These are phyloP conservation scores for Aeoliscus strigatus DNA, from an alignment of 2,797 vertebrate species.

Conservation along the genomic window DNA sequence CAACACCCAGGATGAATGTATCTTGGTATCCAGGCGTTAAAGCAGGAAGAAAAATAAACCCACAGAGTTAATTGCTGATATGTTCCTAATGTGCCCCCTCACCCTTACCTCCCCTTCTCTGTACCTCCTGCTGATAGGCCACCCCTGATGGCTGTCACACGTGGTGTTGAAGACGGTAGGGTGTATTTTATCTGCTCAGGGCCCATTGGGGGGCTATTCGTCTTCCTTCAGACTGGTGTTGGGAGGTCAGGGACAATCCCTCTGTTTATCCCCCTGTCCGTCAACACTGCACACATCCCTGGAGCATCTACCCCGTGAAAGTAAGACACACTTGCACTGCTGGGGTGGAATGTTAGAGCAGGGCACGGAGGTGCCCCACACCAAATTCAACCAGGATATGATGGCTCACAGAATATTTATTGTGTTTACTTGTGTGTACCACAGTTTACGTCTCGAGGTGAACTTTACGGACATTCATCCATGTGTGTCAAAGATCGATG, in stretches of 20 bases:
- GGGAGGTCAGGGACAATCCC: constrained; percentile 72
- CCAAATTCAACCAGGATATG: too few relatives aligned
- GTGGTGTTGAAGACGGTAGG: constrained; percentile 75
- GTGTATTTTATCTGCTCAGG: constrained; percentile 79
- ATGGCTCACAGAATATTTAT: too few relatives aligned
- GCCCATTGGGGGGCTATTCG: constrained; percentile 69
- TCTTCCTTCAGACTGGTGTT: constrained; percentile 69
- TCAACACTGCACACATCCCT: constrained; percentile 68
- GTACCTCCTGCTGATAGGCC: constrained; percentile 74
- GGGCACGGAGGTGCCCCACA: constrained; percentile 29
- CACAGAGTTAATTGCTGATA: constrained; percentile 76
- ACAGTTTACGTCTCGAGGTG: too few relatives aligned
- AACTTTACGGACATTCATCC: too few relatives aligned
- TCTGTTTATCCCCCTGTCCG: constrained; percentile 74
- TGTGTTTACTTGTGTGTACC: too few relatives aligned
- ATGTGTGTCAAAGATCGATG: too few relatives aligned
- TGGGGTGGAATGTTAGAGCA: constrained; percentile 34
- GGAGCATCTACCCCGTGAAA: constrained; percentile 52
- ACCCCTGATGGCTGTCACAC: constrained; percentile 79
- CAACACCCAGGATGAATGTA: constrained; percentile 61
- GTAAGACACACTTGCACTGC: constrained; percentile 55
- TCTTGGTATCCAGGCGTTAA: constrained; percentile 66
- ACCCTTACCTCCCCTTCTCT: constrained; percentile 64
- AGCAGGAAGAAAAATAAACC: constrained; percentile 75
- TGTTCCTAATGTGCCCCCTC: constrained; percentile 78